Percentiles rank a stretch among this genome's conserved stretches.
These are phyloP conservation scores for Neomonachus schauinslandi DNA, from an alignment of 2,113 vertebrate species.

Conservation along the genomic window DNA sequence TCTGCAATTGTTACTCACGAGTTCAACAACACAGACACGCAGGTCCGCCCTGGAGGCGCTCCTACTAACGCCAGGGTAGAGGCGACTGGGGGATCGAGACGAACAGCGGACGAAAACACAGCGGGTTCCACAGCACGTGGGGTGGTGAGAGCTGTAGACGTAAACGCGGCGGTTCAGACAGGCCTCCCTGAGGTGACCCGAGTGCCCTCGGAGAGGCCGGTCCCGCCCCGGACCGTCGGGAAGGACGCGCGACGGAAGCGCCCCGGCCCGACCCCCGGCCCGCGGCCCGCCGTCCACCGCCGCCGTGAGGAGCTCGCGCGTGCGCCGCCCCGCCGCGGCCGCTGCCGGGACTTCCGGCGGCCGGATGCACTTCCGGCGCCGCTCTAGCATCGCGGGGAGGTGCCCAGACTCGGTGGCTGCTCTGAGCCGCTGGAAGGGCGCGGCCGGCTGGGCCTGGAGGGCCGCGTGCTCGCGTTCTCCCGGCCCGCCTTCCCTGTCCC, in stretches of 20 bases:
- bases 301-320: fast-evolving
- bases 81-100: too few relatives aligned
- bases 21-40: background rate
- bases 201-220: background rate
- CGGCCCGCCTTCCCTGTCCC: fast-evolving
- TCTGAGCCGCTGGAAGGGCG: fast-evolving
- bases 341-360: background rate
- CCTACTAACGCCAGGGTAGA: too few relatives aligned
- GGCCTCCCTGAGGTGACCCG: too few relatives aligned
- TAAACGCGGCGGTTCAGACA: too few relatives aligned
- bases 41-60: background rate
- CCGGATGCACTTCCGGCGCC: background rate
- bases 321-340: background rate
- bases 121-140: too few relatives aligned
- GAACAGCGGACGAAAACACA: background rate
- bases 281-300: fast-evolving
- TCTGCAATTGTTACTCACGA: background rate
- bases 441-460: fast-evolving
- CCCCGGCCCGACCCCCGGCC: fast-evolving
- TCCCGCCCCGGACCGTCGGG: too few relatives aligned
- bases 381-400: background rate
- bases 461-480: fast-evolving
- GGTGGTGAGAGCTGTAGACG: fast-evolving
- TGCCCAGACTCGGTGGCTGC: background rate
- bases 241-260: background rate